These are phyloP conservation scores for Palythoa heliodiscus DNA, from an alignment of 92 coral and sea anemone genomes.

Conservation along the genomic window DNA sequence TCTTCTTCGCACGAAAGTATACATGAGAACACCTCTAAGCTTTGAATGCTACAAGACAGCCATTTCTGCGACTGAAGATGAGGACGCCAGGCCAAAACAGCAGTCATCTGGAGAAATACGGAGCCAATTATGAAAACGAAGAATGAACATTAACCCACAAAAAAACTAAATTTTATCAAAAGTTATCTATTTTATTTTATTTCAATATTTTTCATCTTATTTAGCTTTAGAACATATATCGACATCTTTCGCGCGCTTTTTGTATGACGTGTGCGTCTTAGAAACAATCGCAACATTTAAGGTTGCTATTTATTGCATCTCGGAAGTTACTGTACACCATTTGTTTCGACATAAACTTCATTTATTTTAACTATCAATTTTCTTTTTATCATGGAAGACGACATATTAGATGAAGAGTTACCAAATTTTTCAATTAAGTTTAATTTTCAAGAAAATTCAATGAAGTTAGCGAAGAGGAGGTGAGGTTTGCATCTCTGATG, in stretches of 20 bases:
- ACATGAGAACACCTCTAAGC: conserved; percentile 94
- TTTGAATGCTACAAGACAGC: conserved; percentile 95
- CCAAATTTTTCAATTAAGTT: conserved; percentile 2
- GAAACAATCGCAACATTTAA: not conserved
- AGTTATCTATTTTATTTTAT: not conserved
- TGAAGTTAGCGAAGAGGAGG: conserved; percentile 3
- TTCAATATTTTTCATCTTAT: too few species aligned
- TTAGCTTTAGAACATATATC: too few species aligned
- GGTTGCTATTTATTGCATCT: not conserved
- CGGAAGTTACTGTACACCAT: not conserved
- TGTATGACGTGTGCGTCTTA: too few species aligned
- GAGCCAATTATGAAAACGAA: not conserved
- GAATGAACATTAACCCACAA: not conserved
- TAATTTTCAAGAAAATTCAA: not conserved
- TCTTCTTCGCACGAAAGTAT: conserved; percentile 93
- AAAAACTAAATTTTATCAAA: not conserved
- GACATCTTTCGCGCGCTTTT: too few species aligned
- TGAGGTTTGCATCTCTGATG: conserved; percentile 21
- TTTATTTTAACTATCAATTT: not conserved
- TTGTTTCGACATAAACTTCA: not conserved
- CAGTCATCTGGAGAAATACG: conserved; percentile 67
- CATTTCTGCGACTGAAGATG: conserved; percentile 96
- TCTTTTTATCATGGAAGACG: conserved; percentile 1
- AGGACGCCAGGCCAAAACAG: conserved; percentile 99
- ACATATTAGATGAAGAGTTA: conserved; percentile 6